Evolutionary conservation across 2,113 vertebrate species (phyloP).

Genomic region (Menura novaehollandiae): DNA sequence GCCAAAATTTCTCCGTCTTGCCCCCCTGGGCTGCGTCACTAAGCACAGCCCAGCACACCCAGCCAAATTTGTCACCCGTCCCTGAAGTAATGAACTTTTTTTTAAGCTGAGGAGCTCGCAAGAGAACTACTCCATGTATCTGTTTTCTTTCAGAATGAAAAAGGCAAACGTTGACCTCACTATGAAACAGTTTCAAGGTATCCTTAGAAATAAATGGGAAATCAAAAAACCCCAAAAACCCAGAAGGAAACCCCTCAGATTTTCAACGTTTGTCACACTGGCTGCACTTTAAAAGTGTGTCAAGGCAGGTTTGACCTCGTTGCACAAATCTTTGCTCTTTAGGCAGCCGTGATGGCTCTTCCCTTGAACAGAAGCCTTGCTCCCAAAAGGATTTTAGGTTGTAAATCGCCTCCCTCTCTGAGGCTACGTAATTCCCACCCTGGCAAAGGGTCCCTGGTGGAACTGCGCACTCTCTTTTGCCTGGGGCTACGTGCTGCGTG

Average conservation of each 20-base stretch:
- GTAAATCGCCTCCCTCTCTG: not conserved
- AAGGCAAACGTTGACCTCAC: constrained; percentile 87
- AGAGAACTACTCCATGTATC: constrained; percentile 76
- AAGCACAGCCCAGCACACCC: not conserved
- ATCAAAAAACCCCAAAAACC: not conserved
- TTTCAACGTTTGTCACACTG: not conserved
- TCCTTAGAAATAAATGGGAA: constrained; percentile 42
- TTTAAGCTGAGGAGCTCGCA: not conserved
- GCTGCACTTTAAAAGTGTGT: not conserved
- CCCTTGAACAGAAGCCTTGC: not conserved
- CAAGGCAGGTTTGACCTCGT: not conserved
- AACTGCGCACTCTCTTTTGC: not conserved
- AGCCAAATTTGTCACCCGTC: rapidly evolving
- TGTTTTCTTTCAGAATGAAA: constrained; percentile 99
- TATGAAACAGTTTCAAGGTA: constrained; percentile 90
- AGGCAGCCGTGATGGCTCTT: not conserved
- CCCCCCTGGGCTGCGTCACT: not conserved
- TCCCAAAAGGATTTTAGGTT: not conserved
- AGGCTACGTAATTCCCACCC: not conserved
- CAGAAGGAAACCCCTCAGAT: not conserved
- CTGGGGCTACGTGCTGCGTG: not conserved
- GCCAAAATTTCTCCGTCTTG: not conserved
- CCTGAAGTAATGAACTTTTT: not conserved
- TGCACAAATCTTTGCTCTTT: not conserved
- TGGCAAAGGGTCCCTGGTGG: not conserved